A percentile compares a stretch with the other conserved stretches of the same genome.
phyloP scores from a whole-genome alignment of 2,888 invertebrate species.

The Drosophila ezoana region DNA sequence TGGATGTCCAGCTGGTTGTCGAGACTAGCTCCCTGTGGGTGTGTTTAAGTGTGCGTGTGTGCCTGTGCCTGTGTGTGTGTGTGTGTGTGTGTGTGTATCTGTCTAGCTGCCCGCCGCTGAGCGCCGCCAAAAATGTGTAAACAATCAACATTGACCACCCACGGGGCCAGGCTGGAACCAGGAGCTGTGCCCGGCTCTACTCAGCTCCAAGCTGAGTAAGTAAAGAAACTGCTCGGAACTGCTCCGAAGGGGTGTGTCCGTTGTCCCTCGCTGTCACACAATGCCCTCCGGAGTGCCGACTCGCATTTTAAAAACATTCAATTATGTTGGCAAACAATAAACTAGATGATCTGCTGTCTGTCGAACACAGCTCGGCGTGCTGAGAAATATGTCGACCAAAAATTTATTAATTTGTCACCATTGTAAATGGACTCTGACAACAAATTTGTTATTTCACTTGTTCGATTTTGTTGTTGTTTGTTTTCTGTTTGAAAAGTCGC shows the following conservation, averaged over 20 bases:
- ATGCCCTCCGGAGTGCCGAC: slow-evolving; percentile 7
- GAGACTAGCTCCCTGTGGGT: slow-evolving; percentile 37
- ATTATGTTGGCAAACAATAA: slow-evolving; percentile 73
- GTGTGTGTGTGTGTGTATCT: slow-evolving; percentile 23
- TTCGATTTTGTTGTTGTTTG: neutral
- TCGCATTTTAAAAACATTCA: slow-evolving; percentile 62
- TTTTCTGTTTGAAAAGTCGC: neutral
- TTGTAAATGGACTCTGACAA: slow-evolving; percentile 26
- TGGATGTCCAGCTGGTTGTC: slow-evolving; percentile 30
- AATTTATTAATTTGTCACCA: slow-evolving; percentile 37
- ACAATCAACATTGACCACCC: slow-evolving; percentile 74
- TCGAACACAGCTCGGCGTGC: neutral
- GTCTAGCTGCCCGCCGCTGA: slow-evolving; percentile 38
- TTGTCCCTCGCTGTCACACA: slow-evolving; percentile 58
- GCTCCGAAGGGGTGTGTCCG: slow-evolving; percentile 44
- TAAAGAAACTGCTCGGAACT: slow-evolving; percentile 31
- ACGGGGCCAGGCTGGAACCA: slow-evolving; percentile 30
- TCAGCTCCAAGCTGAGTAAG: slow-evolving; percentile 27
- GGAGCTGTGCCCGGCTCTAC: neutral
- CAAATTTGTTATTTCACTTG: neutral
- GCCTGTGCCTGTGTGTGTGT: slow-evolving; percentile 20
- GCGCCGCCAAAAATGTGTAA: slow-evolving; percentile 75
- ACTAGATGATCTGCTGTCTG: slow-evolving; percentile 49
- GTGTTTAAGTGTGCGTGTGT: slow-evolving; percentile 25
- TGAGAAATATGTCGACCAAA: slow-evolving; percentile 21